Base-by-base conservation (phyloP, 2,888 invertebrate genomes). In the Eugnorisma glareosa region DNA sequence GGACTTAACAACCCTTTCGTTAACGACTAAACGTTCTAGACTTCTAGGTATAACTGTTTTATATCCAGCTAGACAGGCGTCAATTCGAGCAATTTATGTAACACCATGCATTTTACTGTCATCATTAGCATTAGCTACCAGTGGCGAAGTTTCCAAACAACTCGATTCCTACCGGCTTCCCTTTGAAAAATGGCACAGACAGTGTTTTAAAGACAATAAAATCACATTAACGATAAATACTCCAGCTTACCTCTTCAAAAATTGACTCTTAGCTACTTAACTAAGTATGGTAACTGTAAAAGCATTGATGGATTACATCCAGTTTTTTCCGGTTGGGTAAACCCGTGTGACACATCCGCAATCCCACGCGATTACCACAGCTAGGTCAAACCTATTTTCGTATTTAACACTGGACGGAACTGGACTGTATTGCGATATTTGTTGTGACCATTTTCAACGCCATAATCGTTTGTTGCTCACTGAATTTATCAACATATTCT, bases 381-480 rank as follows among this genome's bases (percentile, higher is more conserved):
- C 93, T 93, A 92, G 93, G 93, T 93, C 92, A 92, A 93, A 93
- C 90, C 91, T 93, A 93, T 93, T 93, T 94, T 93, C 89, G 92
- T 93, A 92, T 93, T 92, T 90, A 91, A 92, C 91, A 91, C 90
- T 91, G 91, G 89, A 90, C 91, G 87, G 85, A 92, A 90, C 89
- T 89, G 89, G 86, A 86, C 88, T 85, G 86, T 85, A 86, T 82
- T 88, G 85, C 81, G 75, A 88, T 89, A 87, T 90, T 86, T 89
- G 82, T 89, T 84, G 85, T 87, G 77, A 89, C 86, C 77, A 86
- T 90, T 90, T 78, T 85, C 83, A 85, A 81, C 73, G 72, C 74
- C 67, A 83, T 87, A 85, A 84, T 86, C 83, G 82, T 84, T 86
- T 82, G 80, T 79, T 81, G 77, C 80, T 77, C 74, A 67, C 54